A percentile compares a stretch with the other conserved stretches of the same genome.
phyloP scores from a whole-genome alignment of 1,140 invertebrate genomes.

The Pogonognathellus flavescens region DNA sequence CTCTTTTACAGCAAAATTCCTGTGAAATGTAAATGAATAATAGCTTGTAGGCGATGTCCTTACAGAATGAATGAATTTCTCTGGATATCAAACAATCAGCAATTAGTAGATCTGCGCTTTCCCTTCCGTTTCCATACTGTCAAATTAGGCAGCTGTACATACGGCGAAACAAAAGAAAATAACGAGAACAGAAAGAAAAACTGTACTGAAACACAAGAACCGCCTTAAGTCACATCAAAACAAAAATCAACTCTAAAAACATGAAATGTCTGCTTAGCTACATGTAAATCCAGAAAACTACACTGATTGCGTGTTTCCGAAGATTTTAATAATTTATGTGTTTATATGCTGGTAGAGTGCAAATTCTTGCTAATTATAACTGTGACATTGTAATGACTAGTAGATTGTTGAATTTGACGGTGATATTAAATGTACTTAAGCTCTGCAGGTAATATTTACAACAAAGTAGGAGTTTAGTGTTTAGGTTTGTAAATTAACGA shows the following conservation, averaged over 20 bases:
- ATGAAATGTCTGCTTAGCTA: neutral
- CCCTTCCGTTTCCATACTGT: neutral
- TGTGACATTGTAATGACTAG: no score
- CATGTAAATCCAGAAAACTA: no score
- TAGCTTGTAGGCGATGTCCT: neutral
- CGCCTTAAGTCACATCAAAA: constrained; percentile 20
- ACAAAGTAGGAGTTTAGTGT: no score
- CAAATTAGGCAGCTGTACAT: constrained; percentile 10
- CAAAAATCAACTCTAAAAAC: neutral
- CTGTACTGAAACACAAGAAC: neutral
- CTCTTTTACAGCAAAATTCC: neutral
- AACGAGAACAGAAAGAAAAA: constrained; percentile 23
- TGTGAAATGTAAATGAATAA: neutral
- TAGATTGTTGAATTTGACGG: no score
- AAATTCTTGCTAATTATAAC: no score
- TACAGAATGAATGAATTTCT: neutral
- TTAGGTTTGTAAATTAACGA: no score
- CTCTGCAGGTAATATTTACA: no score
- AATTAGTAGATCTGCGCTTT: constrained; percentile 6
- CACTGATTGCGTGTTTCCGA: no score
- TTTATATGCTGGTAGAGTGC: no score
- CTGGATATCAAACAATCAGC: neutral
- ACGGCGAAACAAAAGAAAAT: neutral
- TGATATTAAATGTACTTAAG: no score
- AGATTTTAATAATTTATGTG: no score